Conservation (phyloP, 2,888 invertebrate species). For the Gerosis bhagava region DNA sequence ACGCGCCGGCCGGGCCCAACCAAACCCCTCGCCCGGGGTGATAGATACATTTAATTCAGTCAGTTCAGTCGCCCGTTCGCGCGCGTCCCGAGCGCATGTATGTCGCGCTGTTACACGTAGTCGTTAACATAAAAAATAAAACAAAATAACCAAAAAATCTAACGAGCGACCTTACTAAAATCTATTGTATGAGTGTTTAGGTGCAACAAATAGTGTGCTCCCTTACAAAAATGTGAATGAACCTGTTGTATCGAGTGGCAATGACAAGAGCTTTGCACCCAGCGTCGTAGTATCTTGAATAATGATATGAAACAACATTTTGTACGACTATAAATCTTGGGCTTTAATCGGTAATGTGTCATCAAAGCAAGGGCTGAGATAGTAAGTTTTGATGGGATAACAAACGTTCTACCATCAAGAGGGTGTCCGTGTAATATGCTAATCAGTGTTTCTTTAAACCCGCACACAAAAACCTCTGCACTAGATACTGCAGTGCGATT, state of each 20-base stretch:
- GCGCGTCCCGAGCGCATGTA: conserved; percentile 47
- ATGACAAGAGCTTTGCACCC: conserved; percentile 48
- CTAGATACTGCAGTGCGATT: conserved; percentile 80
- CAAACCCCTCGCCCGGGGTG: conserved; percentile 63
- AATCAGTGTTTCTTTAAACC: conserved; percentile 74
- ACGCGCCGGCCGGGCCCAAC: conserved; percentile 67
- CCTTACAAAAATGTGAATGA: conserved; percentile 37
- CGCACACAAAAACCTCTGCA: conserved; percentile 80
- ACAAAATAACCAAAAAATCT: conserved; percentile 62
- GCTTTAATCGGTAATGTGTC: conserved; percentile 70
- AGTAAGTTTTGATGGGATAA: conserved; percentile 41
- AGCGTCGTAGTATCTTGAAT: conserved; percentile 55
- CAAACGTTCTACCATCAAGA: conserved; percentile 49
- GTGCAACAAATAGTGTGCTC: conserved; percentile 35
- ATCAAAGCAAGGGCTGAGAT: conserved; percentile 49
- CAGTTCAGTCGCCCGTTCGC: conserved; percentile 64
- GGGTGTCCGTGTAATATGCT: conserved; percentile 72
- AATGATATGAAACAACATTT: conserved; percentile 75
- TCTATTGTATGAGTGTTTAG: conserved; percentile 36
- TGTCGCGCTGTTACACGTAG: conserved; percentile 32
- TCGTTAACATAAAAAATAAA: conserved; percentile 48
- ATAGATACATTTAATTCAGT: too few species aligned
- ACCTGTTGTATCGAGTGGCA: conserved; percentile 39
- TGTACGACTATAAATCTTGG: conserved; percentile 67
- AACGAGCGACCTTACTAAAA: conserved; percentile 44